Base-by-base conservation (phyloP, 2,888 invertebrate genomes). In the Amphimallon solstitiale region DNA sequence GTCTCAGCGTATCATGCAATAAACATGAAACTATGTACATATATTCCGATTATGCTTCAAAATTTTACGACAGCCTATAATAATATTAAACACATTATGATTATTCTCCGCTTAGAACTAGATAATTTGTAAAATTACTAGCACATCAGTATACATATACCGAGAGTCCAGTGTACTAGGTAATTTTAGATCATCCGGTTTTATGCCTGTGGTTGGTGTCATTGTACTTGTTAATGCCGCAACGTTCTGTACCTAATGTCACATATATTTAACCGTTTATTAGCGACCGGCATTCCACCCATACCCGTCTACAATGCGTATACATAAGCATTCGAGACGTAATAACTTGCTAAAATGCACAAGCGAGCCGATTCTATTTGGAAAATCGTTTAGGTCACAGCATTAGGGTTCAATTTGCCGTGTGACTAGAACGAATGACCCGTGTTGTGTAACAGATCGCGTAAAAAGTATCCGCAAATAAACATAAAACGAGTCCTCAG, bases 141-240 rank as follows among this genome's bases (percentile, higher is more conserved):
- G 35, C 2, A 54, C 19, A 19, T 54, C 6, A n/a, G n/a, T n/a
- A n/a, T n/a, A n/a, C 40, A 9, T 21, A 40, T 14, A 45, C 19
- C 4, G 10, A 45, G 38, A 17, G 43, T 63, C 52, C 40, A 19
- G 63, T 63, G 19, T 17, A 45, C 63, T 54, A 7, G 17, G 63
- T 48, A 63, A 54, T 63, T 63, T 63, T 52, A 63, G 63, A 63
- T 52, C 63, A 45, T 63, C 63, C 45, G 63, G 63, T 63, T 63
- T 45, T 63, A 43, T 35, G 48, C 37, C 37, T 29, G 48, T 37
- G 35, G 34, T 45, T 37, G 52, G 63, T 63, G 54, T 63, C 63
- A 21, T 63, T 52, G 63, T 23, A 63, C 63, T 63, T 63, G 63
- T 52, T 63, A 60, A 34, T 35, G 60, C n/a, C 15, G 37, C 60